These are phyloP conservation scores for Xiphophorus maculatus DNA, from an alignment of 2,113 vertebrate species.

Conservation along the genomic window DNA sequence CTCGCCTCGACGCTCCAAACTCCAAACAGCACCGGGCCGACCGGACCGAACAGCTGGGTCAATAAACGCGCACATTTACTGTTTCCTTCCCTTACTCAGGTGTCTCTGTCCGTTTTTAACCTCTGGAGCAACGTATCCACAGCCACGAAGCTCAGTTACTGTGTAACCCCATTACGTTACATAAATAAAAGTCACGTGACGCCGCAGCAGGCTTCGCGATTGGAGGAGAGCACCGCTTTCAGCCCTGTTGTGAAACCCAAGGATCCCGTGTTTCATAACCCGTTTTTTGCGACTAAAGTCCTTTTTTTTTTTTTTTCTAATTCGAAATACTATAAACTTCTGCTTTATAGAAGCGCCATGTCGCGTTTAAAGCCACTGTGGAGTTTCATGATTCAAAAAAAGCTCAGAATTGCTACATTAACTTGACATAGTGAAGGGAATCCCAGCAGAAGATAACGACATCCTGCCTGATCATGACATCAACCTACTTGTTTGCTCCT, in stretches of 20 bases:
- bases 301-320: neutral
- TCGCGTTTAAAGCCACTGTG: neutral
- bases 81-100: neutral
- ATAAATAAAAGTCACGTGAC: conserved; percentile 83
- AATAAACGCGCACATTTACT: neutral
- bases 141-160: conserved; percentile 45
- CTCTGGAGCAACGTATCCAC: neutral
- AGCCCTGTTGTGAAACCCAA: conserved; percentile 81
- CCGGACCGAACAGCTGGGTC: neutral
- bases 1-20: conserved; percentile 22
- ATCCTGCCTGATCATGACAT: neutral
- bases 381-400: neutral
- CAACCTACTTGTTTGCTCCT: neutral
- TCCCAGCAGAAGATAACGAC: conserved; percentile 20
- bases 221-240: conserved; percentile 60
- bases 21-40: conserved; percentile 2
- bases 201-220: conserved; percentile 44
- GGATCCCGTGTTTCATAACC: conserved; percentile 79
- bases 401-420: neutral
- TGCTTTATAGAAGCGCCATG: neutral
- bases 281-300: conserved; percentile 34
- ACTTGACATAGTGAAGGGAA: conserved; percentile 26
- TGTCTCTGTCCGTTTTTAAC: conserved; percentile 23
- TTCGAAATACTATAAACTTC: too few species aligned
- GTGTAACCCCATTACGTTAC: conserved; percentile 75